Evolutionary conservation across 2,797 vertebrate species (phyloP).

Genomic region (Xiphophorus birchmanni): DNA sequence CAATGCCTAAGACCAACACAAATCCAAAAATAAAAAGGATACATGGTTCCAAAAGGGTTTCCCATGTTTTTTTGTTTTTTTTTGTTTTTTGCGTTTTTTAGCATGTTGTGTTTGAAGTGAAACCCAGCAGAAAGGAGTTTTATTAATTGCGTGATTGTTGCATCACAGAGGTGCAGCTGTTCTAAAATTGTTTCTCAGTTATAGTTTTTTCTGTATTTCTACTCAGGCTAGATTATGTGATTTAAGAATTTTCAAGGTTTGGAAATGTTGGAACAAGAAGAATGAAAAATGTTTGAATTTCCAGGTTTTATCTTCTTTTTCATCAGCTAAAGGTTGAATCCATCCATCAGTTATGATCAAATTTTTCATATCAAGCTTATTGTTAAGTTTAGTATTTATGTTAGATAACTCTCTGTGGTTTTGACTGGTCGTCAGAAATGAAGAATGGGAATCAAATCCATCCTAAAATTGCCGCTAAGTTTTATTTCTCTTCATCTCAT

Average conservation of each 20-base stretch:
- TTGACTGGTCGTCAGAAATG: neutral
- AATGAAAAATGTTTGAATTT: neutral
- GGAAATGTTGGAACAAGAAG: neutral
- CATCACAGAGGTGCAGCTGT: neutral
- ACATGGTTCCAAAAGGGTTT: neutral
- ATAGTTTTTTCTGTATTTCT: neutral
- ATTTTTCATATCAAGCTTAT: neutral
- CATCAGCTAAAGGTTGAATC: neutral
- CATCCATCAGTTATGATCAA: neutral
- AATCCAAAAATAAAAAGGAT: neutral
- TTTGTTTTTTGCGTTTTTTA: neutral
- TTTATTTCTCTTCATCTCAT: neutral
- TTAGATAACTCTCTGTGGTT: neutral
- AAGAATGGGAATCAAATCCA: neutral
- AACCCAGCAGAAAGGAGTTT: neutral
- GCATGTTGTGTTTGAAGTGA: neutral
- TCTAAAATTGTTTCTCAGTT: neutral
- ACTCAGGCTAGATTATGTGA: neutral
- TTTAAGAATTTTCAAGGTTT: neutral
- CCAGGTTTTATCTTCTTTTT: neutral
- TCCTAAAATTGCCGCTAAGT: neutral
- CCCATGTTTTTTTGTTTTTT: accelerated
- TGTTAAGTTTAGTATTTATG: neutral
- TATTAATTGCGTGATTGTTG: neutral
- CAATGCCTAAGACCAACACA: neutral